Evolutionary conservation across 2,888 invertebrate species (phyloP).

Genomic region (Ametastegia equiseti): DNA sequence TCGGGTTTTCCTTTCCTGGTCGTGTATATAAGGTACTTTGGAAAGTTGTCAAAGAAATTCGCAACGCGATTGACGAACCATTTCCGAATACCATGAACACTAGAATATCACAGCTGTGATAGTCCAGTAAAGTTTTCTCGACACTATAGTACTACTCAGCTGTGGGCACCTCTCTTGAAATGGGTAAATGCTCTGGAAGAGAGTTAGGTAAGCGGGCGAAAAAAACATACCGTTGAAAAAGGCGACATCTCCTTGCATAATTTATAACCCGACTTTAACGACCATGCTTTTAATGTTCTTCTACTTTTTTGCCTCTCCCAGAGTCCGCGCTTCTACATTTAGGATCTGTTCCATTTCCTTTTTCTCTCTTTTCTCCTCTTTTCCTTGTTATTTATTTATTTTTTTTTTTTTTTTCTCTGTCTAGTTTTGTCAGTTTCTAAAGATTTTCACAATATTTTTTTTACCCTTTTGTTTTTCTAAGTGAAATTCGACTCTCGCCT

Average conservation of each 20-base stretch:
- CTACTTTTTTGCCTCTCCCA: slow-evolving; percentile 55
- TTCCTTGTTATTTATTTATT: not conserved
- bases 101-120: too few relatives aligned
- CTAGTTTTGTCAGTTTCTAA: not conserved
- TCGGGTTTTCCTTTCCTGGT: too few relatives aligned
- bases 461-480: too few relatives aligned
- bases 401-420: not conserved
- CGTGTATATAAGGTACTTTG: too few relatives aligned
- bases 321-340: not conserved
- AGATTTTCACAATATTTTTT: not conserved
- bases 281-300: slow-evolving; percentile 63
- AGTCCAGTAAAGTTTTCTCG: too few relatives aligned
- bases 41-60: too few relatives aligned
- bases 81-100: too few relatives aligned
- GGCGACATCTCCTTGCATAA: slow-evolving; percentile 60
- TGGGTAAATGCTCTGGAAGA: not conserved
- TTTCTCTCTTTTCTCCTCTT: not conserved
- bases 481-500: not conserved
- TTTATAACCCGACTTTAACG: slow-evolving; percentile 69
- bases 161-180: not conserved
- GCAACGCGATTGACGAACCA: too few relatives aligned
- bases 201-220: not conserved
- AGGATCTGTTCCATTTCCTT: not conserved
- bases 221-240: slow-evolving; percentile 24
- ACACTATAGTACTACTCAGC: not conserved